Conservation (phyloP, 2,797 vertebrate genomes). For the Rhinoraja longicauda region DNA sequence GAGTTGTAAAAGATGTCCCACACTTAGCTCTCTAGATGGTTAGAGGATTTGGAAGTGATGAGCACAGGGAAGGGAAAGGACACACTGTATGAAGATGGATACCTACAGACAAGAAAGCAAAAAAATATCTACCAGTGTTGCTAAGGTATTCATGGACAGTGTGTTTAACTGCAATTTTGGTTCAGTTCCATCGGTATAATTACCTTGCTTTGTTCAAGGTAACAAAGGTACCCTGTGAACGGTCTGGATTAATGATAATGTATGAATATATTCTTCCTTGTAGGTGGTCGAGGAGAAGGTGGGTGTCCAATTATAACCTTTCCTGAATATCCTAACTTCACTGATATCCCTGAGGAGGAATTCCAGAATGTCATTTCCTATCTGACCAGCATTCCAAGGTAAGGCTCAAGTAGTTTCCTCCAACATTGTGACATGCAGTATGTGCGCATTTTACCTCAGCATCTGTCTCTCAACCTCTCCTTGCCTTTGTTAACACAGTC, state of each 20-base stretch:
- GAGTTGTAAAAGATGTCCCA: not conserved
- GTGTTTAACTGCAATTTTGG: not conserved
- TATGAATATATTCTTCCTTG: conserved; percentile 40
- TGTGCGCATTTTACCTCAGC: not conserved
- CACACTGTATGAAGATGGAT: not conserved
- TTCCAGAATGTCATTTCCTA: conserved; percentile 93
- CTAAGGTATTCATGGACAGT: no score
- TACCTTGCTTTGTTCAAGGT: not conserved
- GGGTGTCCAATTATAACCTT: conserved; percentile 92
- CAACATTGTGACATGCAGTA: not conserved
- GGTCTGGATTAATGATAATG: not conserved
- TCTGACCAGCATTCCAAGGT: conserved; percentile 92
- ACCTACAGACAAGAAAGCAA: no score
- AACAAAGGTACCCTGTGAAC: no score
- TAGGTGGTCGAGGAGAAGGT: conserved; percentile 85
- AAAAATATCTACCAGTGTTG: no score
- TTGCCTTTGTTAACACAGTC: not conserved
- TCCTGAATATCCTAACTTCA: conserved; percentile 86
- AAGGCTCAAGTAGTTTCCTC: conserved; percentile 37
- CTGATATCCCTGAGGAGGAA: conserved; percentile 82
- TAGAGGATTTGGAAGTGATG: not conserved
- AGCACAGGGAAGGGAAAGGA: not conserved
- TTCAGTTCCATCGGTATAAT: not conserved
- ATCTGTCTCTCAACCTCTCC: not conserved
- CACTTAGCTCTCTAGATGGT: not conserved